Evolutionary conservation across 2,113 vertebrate genomes (phyloP).

Genomic region (Meleagris gallopavo): DNA sequence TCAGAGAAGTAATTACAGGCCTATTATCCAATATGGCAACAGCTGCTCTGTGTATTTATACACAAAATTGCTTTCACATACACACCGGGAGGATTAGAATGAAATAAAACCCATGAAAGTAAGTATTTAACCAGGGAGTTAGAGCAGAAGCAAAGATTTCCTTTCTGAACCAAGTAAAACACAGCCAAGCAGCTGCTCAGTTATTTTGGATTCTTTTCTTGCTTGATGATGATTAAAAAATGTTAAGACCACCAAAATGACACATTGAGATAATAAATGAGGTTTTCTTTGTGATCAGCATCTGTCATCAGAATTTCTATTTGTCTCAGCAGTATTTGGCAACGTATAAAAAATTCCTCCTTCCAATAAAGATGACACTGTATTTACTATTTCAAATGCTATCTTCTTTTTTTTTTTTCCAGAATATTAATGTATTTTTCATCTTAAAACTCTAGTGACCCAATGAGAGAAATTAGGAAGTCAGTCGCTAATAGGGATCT

Average conservation of each 20-base stretch:
- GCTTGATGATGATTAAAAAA: conserved; percentile 42
- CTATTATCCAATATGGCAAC: conserved; percentile 74
- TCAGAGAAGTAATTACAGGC: conserved; percentile 74
- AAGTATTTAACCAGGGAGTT: conserved; percentile 42
- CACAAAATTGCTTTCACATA: conserved; percentile 43
- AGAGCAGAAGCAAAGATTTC: conserved; percentile 44
- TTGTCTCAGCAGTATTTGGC: not conserved
- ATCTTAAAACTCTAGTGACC: not conserved
- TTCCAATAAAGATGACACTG: not conserved
- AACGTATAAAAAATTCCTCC: not conserved
- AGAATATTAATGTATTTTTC: not conserved
- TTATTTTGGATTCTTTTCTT: conserved; percentile 46
- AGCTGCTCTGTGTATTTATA: conserved; percentile 66
- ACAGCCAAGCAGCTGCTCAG: conserved; percentile 35
- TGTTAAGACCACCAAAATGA: not conserved
- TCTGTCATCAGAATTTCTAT: conserved; percentile 14
- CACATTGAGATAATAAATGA: not conserved
- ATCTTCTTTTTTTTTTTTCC: accelerated
- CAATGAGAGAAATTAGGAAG: not conserved
- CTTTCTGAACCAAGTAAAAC: conserved; percentile 27
- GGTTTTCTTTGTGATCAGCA: conserved; percentile 1
- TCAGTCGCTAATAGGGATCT: not conserved
- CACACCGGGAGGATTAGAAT: conserved; percentile 49
- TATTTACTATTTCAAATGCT: not conserved
- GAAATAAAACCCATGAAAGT: conserved; percentile 57